phyloP scores from a whole-genome alignment of 2,888 invertebrate species.

The Herminia tarsipennalis region DNA sequence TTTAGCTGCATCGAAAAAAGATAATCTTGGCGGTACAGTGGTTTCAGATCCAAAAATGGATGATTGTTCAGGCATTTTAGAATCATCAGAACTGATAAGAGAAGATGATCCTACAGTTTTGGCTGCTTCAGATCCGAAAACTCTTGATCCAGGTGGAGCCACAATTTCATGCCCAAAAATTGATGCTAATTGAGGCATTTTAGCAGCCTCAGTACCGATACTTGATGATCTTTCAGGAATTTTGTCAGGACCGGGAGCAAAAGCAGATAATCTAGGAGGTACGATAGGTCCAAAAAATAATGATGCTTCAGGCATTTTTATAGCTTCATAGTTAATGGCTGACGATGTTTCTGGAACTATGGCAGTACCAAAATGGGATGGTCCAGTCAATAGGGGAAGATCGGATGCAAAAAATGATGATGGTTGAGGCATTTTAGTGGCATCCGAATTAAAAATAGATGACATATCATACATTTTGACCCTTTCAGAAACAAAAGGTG shows the following conservation, averaged over 20 bases:
- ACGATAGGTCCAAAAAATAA: no score
- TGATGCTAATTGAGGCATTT: not conserved
- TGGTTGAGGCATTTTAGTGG: not conserved
- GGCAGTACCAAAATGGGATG: no score
- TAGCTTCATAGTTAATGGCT: no score
- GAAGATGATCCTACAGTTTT: not conserved
- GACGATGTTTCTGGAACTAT: no score
- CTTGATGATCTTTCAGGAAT: not conserved
- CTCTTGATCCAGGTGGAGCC: no score
- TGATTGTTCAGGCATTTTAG: not conserved
- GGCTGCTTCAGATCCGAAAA: not conserved
- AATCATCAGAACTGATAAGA: not conserved
- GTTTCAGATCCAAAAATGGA: not conserved
- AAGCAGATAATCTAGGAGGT: no score
- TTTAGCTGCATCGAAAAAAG: no score
- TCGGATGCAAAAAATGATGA: not conserved
- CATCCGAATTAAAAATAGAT: not conserved
- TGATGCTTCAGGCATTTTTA: not conserved
- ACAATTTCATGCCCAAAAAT: not conserved
- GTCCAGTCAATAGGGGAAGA: no score
- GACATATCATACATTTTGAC: not conserved
- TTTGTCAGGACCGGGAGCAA: slow-evolving; percentile 1
- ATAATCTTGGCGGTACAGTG: not conserved
- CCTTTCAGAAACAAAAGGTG: not conserved
- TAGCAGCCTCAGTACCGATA: no score